A percentile compares a stretch with the other conserved stretches of the same genome.
These are phyloP conservation scores for Oryzias sinensis DNA, from an alignment of 2,797 vertebrate species.

Conservation along the genomic window DNA sequence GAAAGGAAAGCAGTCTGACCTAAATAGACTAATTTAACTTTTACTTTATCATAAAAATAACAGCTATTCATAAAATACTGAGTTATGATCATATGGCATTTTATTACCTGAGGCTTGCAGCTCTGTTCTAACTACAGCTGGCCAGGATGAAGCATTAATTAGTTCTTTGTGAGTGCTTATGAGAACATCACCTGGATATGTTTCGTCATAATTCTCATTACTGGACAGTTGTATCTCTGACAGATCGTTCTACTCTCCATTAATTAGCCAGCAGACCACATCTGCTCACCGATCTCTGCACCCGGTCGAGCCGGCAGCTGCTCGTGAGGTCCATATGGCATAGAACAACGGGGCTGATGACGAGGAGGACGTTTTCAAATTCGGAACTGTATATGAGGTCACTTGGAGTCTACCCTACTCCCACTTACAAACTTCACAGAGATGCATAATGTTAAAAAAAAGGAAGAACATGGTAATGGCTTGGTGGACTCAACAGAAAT, in stretches of 20 bases:
- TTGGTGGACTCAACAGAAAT: too few species aligned
- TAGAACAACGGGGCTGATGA: neutral
- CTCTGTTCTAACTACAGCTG: neutral
- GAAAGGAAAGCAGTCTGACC: too few species aligned
- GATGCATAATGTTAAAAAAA: too few species aligned
- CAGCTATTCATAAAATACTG: too few species aligned
- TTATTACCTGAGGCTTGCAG: neutral
- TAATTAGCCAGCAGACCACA: conserved; percentile 30
- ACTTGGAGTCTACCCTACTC: too few species aligned
- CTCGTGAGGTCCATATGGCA: neutral
- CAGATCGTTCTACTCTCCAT: conserved; percentile 12
- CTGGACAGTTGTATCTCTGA: neutral
- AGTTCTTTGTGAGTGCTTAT: neutral
- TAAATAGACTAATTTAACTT: too few species aligned
- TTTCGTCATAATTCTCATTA: conserved; percentile 1
- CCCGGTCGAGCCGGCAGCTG: neutral
- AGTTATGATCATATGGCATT: too few species aligned
- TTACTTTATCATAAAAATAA: too few species aligned
- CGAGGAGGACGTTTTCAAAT: neutral
- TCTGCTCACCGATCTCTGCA: conserved; percentile 9
- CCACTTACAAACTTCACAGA: too few species aligned
- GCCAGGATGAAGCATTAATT: neutral
- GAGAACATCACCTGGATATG: neutral
- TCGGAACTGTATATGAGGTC: too few species aligned
- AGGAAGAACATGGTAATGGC: too few species aligned